Evolutionary conservation across 2,888 invertebrate species (phyloP).

Genomic region (Drosophila nr. fundita): DNA sequence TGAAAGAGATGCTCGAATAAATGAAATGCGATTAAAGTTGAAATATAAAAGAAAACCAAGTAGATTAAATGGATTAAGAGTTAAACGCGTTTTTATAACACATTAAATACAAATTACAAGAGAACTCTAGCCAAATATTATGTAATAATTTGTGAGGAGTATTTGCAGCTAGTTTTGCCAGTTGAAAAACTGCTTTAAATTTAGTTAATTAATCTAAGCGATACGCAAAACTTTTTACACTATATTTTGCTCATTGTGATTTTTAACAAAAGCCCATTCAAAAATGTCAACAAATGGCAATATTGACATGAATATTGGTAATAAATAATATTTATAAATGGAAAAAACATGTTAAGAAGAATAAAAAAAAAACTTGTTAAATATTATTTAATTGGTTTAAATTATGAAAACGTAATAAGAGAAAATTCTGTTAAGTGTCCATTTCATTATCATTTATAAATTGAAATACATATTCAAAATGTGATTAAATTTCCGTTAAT

Average conservation of each 20-base stretch:
- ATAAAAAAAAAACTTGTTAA: neutral
- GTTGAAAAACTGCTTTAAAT: no score
- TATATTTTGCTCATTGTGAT: neutral
- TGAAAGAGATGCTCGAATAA: constrained; percentile 34
- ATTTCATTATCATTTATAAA: neutral
- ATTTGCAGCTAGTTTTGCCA: no score
- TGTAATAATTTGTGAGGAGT: neutral
- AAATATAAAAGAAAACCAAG: neutral
- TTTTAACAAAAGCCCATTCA: neutral
- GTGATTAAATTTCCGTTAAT: neutral
- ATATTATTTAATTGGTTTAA: neutral
- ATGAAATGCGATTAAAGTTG: constrained; percentile 30
- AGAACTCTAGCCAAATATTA: neutral
- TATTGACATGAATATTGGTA: neutral
- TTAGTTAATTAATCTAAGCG: neutral
- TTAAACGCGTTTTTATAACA: neutral
- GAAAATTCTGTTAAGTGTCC: neutral
- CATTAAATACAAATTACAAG: neutral
- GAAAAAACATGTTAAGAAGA: neutral
- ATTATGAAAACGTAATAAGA: neutral
- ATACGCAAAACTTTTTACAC: neutral
- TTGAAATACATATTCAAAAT: neutral
- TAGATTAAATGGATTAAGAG: neutral
- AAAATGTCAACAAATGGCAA: neutral
- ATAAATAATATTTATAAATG: neutral